Evolutionary conservation across 2,888 invertebrate genomes (phyloP).

Genomic region (Schizaphis graminum): DNA sequence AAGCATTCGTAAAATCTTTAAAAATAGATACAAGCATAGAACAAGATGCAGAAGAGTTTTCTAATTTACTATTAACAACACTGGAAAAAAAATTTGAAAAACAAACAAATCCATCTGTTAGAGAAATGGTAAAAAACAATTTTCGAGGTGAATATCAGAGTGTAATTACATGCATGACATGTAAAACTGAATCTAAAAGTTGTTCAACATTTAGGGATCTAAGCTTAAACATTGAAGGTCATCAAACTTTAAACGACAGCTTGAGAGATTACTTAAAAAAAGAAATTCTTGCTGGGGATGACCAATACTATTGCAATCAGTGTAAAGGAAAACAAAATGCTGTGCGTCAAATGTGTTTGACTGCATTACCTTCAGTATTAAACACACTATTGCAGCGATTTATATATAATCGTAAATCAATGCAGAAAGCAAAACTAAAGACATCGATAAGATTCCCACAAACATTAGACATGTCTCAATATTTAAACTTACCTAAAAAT

Average conservation of each 20-base stretch:
- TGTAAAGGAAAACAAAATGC: conserved; percentile 76
- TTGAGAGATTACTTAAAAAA: conserved; percentile 75
- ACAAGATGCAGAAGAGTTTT: conserved; percentile 78
- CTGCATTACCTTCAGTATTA: conserved; percentile 75
- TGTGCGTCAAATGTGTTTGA: conserved; percentile 73
- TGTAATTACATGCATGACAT: conserved; percentile 73
- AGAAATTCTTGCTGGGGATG: conserved; percentile 75
- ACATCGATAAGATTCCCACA: conserved; percentile 76
- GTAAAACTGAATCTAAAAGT: conserved; percentile 73
- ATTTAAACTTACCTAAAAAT: conserved; percentile 69
- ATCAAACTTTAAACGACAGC: conserved; percentile 71
- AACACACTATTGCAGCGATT: conserved; percentile 78
- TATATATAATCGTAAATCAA: conserved; percentile 75
- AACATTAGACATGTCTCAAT: conserved; percentile 73
- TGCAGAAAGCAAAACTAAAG: conserved; percentile 76
- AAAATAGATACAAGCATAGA: conserved; percentile 75
- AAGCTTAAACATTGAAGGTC: conserved; percentile 75
- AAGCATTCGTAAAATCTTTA: conserved; percentile 74
- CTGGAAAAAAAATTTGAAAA: conserved; percentile 73
- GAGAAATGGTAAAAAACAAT: conserved; percentile 72
- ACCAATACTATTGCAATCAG: conserved; percentile 75
- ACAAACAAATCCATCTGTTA: conserved; percentile 70
- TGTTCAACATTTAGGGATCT: conserved; percentile 76
- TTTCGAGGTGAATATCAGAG: conserved; percentile 73
- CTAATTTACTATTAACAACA: conserved; percentile 75